Evolutionary conservation across 2,113 vertebrate genomes (phyloP).

Genomic region (Willisornis vidua): DNA sequence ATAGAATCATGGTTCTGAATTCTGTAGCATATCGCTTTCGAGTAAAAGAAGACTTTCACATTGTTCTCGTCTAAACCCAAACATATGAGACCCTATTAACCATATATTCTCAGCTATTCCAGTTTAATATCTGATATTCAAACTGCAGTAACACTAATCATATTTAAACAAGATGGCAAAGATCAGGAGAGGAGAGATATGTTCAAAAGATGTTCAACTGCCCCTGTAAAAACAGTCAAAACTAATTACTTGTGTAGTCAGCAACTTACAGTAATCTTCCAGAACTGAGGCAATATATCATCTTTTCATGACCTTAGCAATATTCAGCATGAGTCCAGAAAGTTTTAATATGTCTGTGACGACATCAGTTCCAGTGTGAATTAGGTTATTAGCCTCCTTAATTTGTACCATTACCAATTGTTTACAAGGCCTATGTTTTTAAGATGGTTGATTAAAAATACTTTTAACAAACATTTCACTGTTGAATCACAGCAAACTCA

Average conservation of each 20-base stretch:
- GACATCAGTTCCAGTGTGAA: background rate
- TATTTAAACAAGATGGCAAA: background rate
- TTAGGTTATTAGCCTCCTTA: conserved; percentile 18
- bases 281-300: background rate
- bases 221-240: background rate
- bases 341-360: background rate
- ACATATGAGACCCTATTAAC: background rate
- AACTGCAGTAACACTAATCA: background rate
- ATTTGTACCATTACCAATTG: conserved; percentile 7
- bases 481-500: background rate
- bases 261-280: background rate
- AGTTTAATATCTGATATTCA: background rate
- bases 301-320: background rate
- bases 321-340: background rate
- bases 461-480: background rate
- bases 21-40: background rate
- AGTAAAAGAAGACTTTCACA: background rate
- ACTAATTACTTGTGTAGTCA: background rate
- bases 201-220: background rate
- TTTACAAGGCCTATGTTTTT: background rate
- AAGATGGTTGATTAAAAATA: background rate
- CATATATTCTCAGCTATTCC: background rate
- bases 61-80: background rate
- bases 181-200: background rate
- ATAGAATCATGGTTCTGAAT: background rate